Evolutionary conservation across 2,888 invertebrate genomes (phyloP).

Genomic region (Synergus gifuensis): DNA sequence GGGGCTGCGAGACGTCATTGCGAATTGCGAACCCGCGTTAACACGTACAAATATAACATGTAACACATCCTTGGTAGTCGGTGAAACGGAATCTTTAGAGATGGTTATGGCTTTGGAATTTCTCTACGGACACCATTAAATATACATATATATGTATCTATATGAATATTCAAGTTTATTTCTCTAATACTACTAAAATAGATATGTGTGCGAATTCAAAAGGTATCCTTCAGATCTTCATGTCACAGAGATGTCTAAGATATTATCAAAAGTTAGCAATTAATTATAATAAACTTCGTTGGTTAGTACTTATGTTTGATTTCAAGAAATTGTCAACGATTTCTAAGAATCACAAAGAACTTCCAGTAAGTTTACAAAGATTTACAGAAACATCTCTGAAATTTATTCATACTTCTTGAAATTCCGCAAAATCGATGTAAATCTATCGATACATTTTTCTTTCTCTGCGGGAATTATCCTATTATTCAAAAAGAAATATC

Average conservation of each 20-base stretch:
- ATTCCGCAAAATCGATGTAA: no score
- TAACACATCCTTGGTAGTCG: slow-evolving; percentile 7
- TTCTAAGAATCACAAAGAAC: no score
- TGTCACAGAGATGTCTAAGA: neutral
- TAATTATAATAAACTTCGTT: neutral
- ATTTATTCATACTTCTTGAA: no score
- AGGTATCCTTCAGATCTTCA: neutral
- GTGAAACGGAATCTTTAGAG: slow-evolving; percentile 46
- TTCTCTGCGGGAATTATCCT: no score
- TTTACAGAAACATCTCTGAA: no score
- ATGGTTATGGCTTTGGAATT: slow-evolving; percentile 48
- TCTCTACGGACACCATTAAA: slow-evolving; percentile 11
- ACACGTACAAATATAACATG: slow-evolving; percentile 49
- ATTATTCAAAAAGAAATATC: no score
- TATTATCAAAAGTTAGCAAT: neutral
- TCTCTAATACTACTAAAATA: neutral
- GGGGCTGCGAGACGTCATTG: slow-evolving; percentile 43
- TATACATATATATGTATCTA: neutral
- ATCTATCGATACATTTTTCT: no score
- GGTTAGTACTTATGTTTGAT: no score
- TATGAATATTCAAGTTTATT: neutral
- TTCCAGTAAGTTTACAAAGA: no score
- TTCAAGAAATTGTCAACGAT: no score
- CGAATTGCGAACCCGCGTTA: slow-evolving; percentile 46
- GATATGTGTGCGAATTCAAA: neutral